Percentiles rank a stretch among this genome's conserved stretches.
Evolutionary conservation across 2,797 vertebrate species (phyloP).

Genomic region (Ceyx erithaca): DNA sequence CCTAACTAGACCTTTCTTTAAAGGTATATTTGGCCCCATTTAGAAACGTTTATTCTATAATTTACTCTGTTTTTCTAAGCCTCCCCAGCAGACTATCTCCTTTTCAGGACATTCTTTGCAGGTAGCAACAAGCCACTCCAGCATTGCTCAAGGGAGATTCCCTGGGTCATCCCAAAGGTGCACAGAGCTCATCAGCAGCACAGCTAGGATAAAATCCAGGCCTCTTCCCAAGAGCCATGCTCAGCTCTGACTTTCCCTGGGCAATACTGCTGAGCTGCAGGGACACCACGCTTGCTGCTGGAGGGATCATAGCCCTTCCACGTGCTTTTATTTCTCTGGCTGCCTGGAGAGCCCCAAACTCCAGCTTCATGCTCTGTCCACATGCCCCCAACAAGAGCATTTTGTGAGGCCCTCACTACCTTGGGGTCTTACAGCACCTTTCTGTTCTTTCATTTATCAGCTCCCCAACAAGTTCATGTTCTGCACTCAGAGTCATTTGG

Average conservation of each 20-base stretch:
- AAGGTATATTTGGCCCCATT: neutral
- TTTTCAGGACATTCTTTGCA: neutral
- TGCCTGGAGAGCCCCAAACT: fast-evolving
- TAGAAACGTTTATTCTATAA: neutral
- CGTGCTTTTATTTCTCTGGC: neutral
- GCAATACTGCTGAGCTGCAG: fast-evolving
- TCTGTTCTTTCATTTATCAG: neutral
- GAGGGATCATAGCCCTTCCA: fast-evolving
- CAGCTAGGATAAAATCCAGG: neutral
- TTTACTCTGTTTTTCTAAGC: neutral
- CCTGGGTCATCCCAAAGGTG: fast-evolving
- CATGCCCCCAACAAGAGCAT: fast-evolving
- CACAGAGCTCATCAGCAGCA: neutral
- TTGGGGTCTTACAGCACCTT: neutral
- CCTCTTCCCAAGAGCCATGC: neutral
- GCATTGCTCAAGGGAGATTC: neutral
- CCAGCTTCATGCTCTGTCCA: neutral
- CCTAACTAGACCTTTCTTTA: neutral
- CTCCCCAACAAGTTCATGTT: neutral
- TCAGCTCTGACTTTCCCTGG: neutral
- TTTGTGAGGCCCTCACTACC: fast-evolving
- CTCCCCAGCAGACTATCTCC: neutral
- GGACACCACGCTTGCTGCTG: neutral
- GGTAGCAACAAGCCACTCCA: neutral
- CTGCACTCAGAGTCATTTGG: neutral